Conservation (phyloP, 2,888 invertebrate genomes). For the Heteromyza rotundicornis region DNA sequence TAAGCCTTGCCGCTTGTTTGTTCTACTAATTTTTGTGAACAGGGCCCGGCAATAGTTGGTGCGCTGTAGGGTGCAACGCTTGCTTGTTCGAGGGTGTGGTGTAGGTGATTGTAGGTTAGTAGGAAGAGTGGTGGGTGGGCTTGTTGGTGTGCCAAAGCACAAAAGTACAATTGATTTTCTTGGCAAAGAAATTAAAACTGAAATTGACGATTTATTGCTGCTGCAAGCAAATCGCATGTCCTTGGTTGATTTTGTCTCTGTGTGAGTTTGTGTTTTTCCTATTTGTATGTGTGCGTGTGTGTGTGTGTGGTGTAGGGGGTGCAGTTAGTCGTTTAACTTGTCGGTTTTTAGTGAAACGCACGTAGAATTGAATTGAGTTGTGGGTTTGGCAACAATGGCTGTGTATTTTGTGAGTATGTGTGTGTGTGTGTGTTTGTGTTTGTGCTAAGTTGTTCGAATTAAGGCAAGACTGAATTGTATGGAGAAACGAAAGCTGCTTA, state of each 20-base stretch:
- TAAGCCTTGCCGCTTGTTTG: not conserved
- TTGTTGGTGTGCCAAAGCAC: not conserved
- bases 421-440: too few species aligned
- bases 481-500: not conserved
- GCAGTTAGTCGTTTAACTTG: not conserved
- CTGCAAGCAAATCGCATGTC: not conserved
- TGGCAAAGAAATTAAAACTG: slow-evolving; percentile 13
- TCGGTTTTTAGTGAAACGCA: not conserved
- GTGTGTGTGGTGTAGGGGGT: not conserved
- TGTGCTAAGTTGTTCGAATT: not conserved
- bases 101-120: not conserved
- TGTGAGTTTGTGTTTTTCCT: not conserved
- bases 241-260: not conserved
- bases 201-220: slow-evolving; percentile 26
- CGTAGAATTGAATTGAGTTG: not conserved
- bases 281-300: not conserved
- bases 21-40: not conserved
- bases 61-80: not conserved
- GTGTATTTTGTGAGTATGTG: too few species aligned
- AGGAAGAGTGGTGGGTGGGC: not conserved
- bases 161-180: slow-evolving; percentile 22
- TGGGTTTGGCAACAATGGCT: not conserved
- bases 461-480: not conserved
- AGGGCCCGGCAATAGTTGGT: too few species aligned
- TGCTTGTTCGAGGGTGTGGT: not conserved